These are phyloP conservation scores for Hepsetus odoe DNA, from an alignment of 2,113 vertebrate species.

Conservation along the genomic window DNA sequence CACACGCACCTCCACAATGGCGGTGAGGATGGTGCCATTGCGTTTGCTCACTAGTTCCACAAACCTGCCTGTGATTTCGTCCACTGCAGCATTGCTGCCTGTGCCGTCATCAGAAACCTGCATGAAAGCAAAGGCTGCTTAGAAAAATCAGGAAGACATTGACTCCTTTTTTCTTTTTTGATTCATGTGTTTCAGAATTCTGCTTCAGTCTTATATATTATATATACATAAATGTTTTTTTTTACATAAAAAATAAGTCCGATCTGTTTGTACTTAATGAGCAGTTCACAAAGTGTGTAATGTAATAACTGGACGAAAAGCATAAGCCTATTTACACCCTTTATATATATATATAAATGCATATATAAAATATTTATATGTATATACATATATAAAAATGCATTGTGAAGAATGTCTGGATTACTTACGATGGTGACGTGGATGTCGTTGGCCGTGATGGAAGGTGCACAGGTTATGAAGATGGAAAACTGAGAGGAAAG, in stretches of 20 bases:
- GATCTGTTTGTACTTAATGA: slow-evolving; percentile 3
- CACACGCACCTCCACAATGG: slow-evolving; percentile 83
- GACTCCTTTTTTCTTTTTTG: too few species aligned
- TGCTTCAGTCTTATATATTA: too few species aligned
- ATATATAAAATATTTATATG: too few species aligned
- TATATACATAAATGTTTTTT: too few species aligned
- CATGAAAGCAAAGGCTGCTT: slow-evolving; percentile 13
- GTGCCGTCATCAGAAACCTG: slow-evolving; percentile 82
- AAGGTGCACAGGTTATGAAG: slow-evolving; percentile 86
- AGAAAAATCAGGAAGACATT: too few species aligned
- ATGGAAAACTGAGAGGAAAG: slow-evolving; percentile 84
- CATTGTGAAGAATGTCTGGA: not conserved
- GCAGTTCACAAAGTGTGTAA: not conserved
- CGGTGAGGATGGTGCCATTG: slow-evolving; percentile 81
- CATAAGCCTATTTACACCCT: not conserved
- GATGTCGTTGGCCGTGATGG: slow-evolving; percentile 83
- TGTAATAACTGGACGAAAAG: not conserved
- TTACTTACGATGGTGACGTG: slow-evolving; percentile 85
- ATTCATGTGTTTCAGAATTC: too few species aligned
- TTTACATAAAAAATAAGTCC: too few species aligned
- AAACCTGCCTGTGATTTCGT: slow-evolving; percentile 85
- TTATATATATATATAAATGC: too few species aligned
- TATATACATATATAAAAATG: too few species aligned
- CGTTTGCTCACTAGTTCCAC: slow-evolving; percentile 86
- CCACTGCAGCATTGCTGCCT: slow-evolving; percentile 77